These are phyloP conservation scores for Saccopteryx bilineata DNA, from an alignment of 2,113 vertebrate genomes.

Conservation along the genomic window DNA sequence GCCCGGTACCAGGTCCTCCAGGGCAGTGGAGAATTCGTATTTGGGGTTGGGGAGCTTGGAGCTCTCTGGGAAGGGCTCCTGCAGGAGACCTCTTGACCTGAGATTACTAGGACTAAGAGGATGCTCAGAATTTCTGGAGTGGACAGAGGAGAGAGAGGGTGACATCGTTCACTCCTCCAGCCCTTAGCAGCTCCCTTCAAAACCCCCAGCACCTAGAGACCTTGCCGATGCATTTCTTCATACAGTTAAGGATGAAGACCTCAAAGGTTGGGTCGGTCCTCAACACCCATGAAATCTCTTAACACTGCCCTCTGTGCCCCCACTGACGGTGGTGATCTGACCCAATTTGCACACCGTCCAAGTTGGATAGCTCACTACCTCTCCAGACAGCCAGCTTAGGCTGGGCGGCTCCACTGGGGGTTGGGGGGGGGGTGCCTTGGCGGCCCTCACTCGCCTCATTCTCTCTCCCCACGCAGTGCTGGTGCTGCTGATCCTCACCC, in stretches of 20 bases:
- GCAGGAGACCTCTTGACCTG: neutral
- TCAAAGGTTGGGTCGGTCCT: neutral
- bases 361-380: neutral
- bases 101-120: neutral
- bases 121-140: neutral
- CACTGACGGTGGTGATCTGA: neutral
- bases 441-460: neutral
- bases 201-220: neutral
- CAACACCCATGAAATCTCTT: neutral
- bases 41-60: neutral
- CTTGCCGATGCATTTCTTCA: neutral
- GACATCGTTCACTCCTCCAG: neutral
- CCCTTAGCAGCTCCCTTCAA: neutral
- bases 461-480: conserved; percentile 89
- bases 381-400: neutral
- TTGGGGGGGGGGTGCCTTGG: neutral
- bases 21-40: neutral
- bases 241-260: neutral
- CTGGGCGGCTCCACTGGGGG: rapidly evolving
- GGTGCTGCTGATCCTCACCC: conserved; percentile 96
- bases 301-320: neutral
- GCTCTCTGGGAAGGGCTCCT: neutral
- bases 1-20: neutral
- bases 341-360: neutral
- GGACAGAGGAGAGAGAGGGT: neutral